Conservation (phyloP, 2,888 invertebrate genomes). For the Dimorphilus gyrociliatus region DNA sequence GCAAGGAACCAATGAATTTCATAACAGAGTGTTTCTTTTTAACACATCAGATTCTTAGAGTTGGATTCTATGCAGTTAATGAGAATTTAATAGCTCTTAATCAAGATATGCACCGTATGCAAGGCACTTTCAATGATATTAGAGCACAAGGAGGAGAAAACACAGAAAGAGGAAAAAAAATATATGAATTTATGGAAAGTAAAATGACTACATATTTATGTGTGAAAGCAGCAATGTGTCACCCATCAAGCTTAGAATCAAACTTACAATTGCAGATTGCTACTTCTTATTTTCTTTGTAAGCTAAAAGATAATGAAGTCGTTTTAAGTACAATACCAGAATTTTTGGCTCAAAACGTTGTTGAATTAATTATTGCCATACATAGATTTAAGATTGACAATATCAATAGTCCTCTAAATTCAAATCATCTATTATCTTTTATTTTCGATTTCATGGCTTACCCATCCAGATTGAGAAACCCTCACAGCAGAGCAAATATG, state of each 20-base stretch:
- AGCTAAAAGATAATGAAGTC: slow-evolving; percentile 47
- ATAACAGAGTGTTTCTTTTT: slow-evolving; percentile 79
- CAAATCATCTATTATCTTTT: slow-evolving; percentile 42
- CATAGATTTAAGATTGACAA: slow-evolving; percentile 30
- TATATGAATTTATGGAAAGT: slow-evolving; percentile 29
- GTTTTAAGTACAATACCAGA: slow-evolving; percentile 58
- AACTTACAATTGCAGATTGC: slow-evolving; percentile 60
- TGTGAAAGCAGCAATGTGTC: slow-evolving; percentile 50
- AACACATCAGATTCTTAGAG: slow-evolving; percentile 67
- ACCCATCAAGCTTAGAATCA: slow-evolving; percentile 53
- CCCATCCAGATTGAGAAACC: slow-evolving; percentile 62
- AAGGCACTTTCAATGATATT: slow-evolving; percentile 55
- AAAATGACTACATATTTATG: slow-evolving; percentile 29
- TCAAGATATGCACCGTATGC: slow-evolving; percentile 51
- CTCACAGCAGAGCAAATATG: slow-evolving; percentile 72
- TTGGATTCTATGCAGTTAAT: slow-evolving; percentile 44
- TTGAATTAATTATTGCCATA: slow-evolving; percentile 57
- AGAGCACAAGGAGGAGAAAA: slow-evolving; percentile 43
- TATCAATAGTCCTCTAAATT: too few species aligned
- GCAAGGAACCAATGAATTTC: slow-evolving; percentile 41
- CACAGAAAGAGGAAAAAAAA: slow-evolving; percentile 39
- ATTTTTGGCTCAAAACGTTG: slow-evolving; percentile 69
- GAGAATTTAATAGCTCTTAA: slow-evolving; percentile 45
- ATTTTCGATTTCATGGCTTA: slow-evolving; percentile 77
- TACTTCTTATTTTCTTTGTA: slow-evolving; percentile 66